Base-by-base conservation (phyloP, 2,797 vertebrate genomes). In the Chaetodon trifasciatus region DNA sequence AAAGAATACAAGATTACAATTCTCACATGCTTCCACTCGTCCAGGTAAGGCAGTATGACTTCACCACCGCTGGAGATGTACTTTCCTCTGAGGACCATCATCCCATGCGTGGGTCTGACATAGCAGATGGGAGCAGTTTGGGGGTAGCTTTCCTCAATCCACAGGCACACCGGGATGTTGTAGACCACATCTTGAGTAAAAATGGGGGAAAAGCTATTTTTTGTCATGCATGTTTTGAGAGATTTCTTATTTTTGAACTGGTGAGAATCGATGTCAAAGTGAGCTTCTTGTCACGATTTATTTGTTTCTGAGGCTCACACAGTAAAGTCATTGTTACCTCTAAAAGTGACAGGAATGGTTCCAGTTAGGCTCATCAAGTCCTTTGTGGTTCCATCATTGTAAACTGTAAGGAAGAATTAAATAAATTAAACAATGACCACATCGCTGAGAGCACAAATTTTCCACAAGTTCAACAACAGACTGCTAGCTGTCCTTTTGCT, bases 81-180 rank as follows among this genome's bases (percentile, higher is more conserved):
- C 11, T 94, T 94, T 74, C 97, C 95, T 46, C 85, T 95, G 90
- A 98, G 76, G 84, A 98, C 92, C 82, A 96, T 95, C 97, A 98
- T 99, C 40, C 97, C 96, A 61, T 80, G 88, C 75, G 96, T 97
- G 83, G 98, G 97, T 76, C 94, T 97, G 79, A 99, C 95, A 79
- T 96, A 98, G 93, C 97, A 99, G 85, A 98, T 96, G 8, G 97
- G 98, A 21, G 97, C 95, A 44, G 96, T 96, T 89, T 93, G 95
- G 2, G 97, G 97, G 81, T 97, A 98, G 40, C 89, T 96, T 83
- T 98, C 97, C 91, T 97, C 95, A 50, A 98, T 90, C 98, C 98
- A 99, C 56, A 98, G 62, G 75, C 95, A 96, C 78, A 98, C 94
- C 8, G 97, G 97, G 79, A 98, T 97, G 91, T 97, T 97, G 79